Conservation (phyloP, 2,888 invertebrate species). For the Pyrochroa serraticornis region DNA sequence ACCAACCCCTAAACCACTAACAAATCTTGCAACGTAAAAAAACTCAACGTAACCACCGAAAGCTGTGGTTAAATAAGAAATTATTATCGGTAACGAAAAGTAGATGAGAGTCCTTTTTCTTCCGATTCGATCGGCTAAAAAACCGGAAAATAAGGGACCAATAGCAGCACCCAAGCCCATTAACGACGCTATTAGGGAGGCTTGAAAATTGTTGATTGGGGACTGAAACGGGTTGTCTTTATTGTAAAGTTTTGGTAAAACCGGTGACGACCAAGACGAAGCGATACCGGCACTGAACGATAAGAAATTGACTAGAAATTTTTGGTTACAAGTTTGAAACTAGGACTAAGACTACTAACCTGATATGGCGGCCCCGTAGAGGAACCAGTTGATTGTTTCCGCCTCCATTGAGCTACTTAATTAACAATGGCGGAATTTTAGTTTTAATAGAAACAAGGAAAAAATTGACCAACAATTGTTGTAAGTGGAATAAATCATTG, state of each 20-base stretch:
- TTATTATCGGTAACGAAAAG: conserved; percentile 67
- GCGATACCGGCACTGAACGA: conserved; percentile 8
- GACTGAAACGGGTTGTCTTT: conserved; percentile 36
- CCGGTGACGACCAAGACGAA: conserved; percentile 19
- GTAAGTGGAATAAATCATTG: too few relatives aligned
- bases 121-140: conserved; percentile 54
- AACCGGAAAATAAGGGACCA: conserved; percentile 40
- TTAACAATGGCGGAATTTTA: too few relatives aligned
- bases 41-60: conserved; percentile 34
- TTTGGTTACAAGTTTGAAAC: neutral
- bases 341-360: neutral
- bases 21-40: conserved; percentile 63
- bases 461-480: too few relatives aligned
- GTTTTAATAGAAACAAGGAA: too few relatives aligned
- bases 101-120: conserved; percentile 70
- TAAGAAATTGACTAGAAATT: conserved; percentile 7
- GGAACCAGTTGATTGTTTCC: too few relatives aligned
- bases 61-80: conserved; percentile 52
- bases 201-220: conserved; percentile 34
- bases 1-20: conserved; percentile 70
- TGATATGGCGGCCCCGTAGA: too few relatives aligned
- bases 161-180: conserved; percentile 39
- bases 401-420: too few relatives aligned
- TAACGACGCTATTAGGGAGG: conserved; percentile 42
- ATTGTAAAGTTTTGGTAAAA: conserved; percentile 9